Evolutionary conservation across 2,797 vertebrate species (phyloP), one percentile per base, ranked within the genome.

Genomic region (Aythya fuligula): DNA sequence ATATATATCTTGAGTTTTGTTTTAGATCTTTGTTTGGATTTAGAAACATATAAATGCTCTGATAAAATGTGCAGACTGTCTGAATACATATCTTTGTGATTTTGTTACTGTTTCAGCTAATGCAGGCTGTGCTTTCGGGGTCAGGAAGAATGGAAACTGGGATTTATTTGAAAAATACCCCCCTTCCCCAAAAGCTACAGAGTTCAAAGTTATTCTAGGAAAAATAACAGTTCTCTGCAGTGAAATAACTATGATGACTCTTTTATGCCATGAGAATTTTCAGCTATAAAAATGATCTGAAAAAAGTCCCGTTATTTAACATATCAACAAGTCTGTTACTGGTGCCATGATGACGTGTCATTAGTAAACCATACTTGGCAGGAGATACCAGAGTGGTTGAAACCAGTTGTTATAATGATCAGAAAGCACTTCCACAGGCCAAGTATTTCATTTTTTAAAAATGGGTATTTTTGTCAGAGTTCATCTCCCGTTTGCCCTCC

Each of bases 131-230:
- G 70, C 34, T 83, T 96, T 80, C 47, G 8, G 65, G 57, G 73
- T 32, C 18, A 67, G 76, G 66, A 91, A 94, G 64, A 88, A 86
- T 72, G 56, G 89, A 94, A 91, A 61, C 30, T 83, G 21, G 25
- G 32, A 54, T 91, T 74, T 73, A 60, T 58, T 89, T 87, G 53
- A 91, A 88, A 96, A 96, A 86, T 77, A 75, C 32, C 21, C 28
- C 43, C 32, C 11, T 76, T 90, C 77, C 77, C 73, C 53, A 86
- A 82, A 90, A 87, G 77, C 71, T 94, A 75, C 54, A 62, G 49
- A 92, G 72, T 66, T 96, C 67, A 89, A 79, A 94, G 85, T 90
- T 89, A 83, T 80, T 89, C 83, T 95, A 87, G 94, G 83, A 94
- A 92, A 96, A 95, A 90, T 36, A 92, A 85, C 60, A 82, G 36